phyloP scores from a whole-genome alignment of 2,113 vertebrate genomes.

The Sorex fumeus region DNA sequence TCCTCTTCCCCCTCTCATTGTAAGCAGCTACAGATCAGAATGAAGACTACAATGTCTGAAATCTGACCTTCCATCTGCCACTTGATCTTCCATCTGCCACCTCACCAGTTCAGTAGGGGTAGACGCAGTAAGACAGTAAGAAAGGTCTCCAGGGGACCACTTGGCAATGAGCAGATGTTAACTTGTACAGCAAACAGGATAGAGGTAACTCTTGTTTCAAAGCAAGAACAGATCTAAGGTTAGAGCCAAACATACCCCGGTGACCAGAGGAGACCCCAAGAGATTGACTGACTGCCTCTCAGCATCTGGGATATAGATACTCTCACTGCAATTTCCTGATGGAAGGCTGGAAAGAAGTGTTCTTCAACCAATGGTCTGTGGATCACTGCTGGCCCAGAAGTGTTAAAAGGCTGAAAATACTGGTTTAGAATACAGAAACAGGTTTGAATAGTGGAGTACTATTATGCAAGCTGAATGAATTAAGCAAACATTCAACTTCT shows the following conservation, averaged over 20 bases:
- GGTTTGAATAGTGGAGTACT: not conserved
- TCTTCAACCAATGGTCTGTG: too few relatives aligned
- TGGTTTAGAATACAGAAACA: constrained; percentile 37
- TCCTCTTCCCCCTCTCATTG: not conserved
- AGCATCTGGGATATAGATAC: constrained; percentile 3
- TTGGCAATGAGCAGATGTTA: constrained; percentile 68
- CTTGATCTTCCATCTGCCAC: constrained; percentile 78
- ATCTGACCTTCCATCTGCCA: constrained; percentile 77
- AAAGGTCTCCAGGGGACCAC: constrained; percentile 52
- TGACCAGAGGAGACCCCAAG: not conserved
- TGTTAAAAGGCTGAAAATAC: too few relatives aligned
- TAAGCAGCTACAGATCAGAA: constrained; percentile 45
- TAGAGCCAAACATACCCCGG: not conserved
- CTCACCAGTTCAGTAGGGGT: not conserved
- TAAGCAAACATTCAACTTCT: constrained; percentile 21
- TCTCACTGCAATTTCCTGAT: constrained; percentile 3
- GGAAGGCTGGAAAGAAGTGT: not conserved
- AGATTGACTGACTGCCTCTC: not conserved
- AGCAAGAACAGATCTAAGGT: constrained; percentile 47
- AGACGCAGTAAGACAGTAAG: constrained; percentile 22
- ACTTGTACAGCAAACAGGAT: constrained; percentile 52
- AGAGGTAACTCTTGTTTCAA: constrained; percentile 55
- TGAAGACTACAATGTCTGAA: constrained; percentile 68
- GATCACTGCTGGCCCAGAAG: too few relatives aligned
- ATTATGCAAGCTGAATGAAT: constrained; percentile 26